Evolutionary conservation across 2,113 vertebrate genomes (phyloP), one percentile per base, ranked within the genome.

Genomic region (Nanorana parkeri): DNA sequence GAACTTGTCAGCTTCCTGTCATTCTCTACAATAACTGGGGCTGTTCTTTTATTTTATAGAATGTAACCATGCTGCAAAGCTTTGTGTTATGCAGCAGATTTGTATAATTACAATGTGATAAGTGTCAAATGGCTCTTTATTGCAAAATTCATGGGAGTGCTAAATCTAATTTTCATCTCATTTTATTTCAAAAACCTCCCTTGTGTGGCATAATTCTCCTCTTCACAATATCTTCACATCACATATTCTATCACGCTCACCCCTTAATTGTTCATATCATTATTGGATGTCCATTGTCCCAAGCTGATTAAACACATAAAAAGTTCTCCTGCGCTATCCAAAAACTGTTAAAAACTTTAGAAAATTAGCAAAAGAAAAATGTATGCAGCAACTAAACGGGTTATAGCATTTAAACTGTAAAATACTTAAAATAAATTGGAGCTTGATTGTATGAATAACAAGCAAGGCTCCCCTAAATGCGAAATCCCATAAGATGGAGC

Each of bases 41-140:
- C 47, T 10, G 21, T 71, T 41, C 21, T 23, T 71, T 47, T 26
- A 71, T 54, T 11, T 52, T 54, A 26, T 24, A 24, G 11, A 23
- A 71, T 71, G 5, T 17, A 71, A 71, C 20, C 68, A 71, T 54
- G 15, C 23, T 24, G 47, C n/a, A 51, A 21, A n/a, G 13, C 67
- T 47, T 47, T 54, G 68, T 55, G 51, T 26, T 71, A 26, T 28
- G 24, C n/a, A 24, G 21, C 11, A 17, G 21, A 52, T 69, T 69
- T 52, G 68, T 69, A 69, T 69, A 52, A 71, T 71, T 71, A 55
- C 23, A 69, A 23, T 69, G 41, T n/a, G 16, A 69, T 69, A 71
- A 28, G 55, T 55, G 47, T 55, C 24, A 71, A 51, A 26, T 54
- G 68, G 36, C 68, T 71, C 15, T 71, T 71, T 71, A 71, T 23